Evolutionary conservation across 2,888 invertebrate species (phyloP).

Genomic region (Brachypterus glaber): DNA sequence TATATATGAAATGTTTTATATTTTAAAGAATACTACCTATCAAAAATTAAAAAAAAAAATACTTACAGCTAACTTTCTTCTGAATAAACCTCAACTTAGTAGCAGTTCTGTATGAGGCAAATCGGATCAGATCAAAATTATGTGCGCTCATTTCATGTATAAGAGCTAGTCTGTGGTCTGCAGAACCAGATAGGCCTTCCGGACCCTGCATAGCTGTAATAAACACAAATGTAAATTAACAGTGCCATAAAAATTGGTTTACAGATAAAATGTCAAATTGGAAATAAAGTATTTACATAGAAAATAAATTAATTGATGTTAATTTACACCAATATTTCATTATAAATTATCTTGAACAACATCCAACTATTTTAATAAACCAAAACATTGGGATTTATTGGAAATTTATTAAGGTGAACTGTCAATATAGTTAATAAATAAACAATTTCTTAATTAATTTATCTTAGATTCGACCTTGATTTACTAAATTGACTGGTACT

Average conservation of each 20-base stretch:
- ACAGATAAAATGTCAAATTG: slow-evolving; percentile 1
- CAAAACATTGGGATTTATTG: slow-evolving; percentile 2
- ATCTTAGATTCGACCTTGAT: not conserved
- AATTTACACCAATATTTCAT: no score
- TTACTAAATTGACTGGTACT: slow-evolving; percentile 11
- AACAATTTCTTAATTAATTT: slow-evolving; percentile 3
- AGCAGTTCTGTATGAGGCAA: slow-evolving; percentile 96
- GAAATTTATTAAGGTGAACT: slow-evolving; percentile 7
- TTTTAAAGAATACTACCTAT: no score
- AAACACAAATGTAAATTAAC: slow-evolving; percentile 1
- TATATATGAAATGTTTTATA: no score
- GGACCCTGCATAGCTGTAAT: slow-evolving; percentile 35
- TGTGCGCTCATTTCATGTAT: slow-evolving; percentile 81
- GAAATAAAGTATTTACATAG: no score
- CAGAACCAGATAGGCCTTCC: slow-evolving; percentile 36
- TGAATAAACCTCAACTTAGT: slow-evolving; percentile 96
- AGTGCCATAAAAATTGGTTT: not conserved
- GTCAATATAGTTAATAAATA: slow-evolving; percentile 5
- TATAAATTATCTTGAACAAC: no score
- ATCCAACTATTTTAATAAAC: slow-evolving; percentile 7
- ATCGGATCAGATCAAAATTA: slow-evolving; percentile 92
- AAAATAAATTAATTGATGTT: no score
- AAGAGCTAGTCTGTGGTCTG: slow-evolving; percentile 64
- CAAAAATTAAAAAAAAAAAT: slow-evolving; percentile 9
- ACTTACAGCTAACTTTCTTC: slow-evolving; percentile 93